Percentiles rank a stretch among this genome's conserved stretches.
Evolutionary conservation across 2,797 vertebrate genomes (phyloP).

Genomic region (Neoniphon sammara): DNA sequence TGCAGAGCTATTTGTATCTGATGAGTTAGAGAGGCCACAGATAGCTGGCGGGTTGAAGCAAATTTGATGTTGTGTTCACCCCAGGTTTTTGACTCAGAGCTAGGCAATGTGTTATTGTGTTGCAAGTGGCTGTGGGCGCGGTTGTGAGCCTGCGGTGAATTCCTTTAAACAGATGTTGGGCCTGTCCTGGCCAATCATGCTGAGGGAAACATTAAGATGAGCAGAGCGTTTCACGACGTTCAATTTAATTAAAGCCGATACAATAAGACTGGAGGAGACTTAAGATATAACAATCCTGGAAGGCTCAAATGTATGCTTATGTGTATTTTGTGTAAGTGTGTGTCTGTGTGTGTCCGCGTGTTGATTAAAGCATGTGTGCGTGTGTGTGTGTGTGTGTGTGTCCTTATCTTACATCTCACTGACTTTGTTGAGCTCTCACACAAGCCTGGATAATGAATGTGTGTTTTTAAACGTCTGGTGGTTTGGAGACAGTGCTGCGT

Average conservation of each 20-base stretch:
- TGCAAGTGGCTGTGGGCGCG: constrained; percentile 38
- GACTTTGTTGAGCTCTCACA: constrained; percentile 68
- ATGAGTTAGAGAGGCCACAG: constrained; percentile 50
- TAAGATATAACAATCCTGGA: constrained; percentile 65
- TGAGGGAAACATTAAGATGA: constrained; percentile 65
- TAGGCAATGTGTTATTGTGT: constrained; percentile 45
- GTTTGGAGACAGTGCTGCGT: constrained; percentile 52
- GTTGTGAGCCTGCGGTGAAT: constrained; percentile 56
- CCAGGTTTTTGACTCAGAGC: constrained; percentile 48
- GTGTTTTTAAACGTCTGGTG: constrained; percentile 69
- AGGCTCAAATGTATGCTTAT: constrained; percentile 46
- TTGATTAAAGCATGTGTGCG: not conserved
- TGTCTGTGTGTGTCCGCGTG: not conserved
- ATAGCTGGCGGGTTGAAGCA: constrained; percentile 49
- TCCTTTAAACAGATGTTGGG: constrained; percentile 76
- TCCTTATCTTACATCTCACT: constrained; percentile 63
- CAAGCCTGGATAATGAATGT: constrained; percentile 71
- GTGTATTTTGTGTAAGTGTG: not conserved
- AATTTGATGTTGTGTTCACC: constrained; percentile 53
- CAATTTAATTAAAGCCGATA: constrained; percentile 79
- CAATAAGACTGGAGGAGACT: constrained; percentile 71
- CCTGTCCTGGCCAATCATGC: constrained; percentile 76
- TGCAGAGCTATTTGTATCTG: constrained; percentile 51
- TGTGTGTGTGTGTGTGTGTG: constrained; percentile 16
- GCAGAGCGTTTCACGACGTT: constrained; percentile 73